phyloP scores from a whole-genome alignment of 2,797 vertebrate genomes.

The Centropyge bicolor region DNA sequence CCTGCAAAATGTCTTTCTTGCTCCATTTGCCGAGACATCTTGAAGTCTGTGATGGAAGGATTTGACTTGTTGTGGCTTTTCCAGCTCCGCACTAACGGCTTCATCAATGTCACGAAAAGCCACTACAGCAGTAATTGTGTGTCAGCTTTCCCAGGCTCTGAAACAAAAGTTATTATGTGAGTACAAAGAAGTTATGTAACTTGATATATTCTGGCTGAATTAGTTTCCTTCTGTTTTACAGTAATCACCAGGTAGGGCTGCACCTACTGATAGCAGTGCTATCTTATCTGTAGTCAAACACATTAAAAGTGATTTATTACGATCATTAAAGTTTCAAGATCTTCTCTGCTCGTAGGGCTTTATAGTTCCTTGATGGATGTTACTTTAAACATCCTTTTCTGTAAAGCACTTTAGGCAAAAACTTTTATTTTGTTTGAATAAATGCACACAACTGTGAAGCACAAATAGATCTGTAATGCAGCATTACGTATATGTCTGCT shows the following conservation, averaged over 20 bases:
- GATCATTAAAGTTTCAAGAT: slow-evolving; percentile 27
- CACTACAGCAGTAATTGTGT: slow-evolving; percentile 65
- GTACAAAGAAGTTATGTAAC: slow-evolving; percentile 35
- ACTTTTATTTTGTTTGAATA: not conserved
- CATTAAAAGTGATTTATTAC: slow-evolving; percentile 43
- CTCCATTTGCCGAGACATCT: slow-evolving; percentile 23
- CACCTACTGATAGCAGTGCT: slow-evolving; percentile 12
- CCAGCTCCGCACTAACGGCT: slow-evolving; percentile 49
- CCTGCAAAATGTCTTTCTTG: slow-evolving; percentile 30
- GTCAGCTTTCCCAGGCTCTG: slow-evolving; percentile 54
- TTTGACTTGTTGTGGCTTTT: slow-evolving; percentile 56
- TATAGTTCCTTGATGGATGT: not conserved
- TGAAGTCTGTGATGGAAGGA: slow-evolving; percentile 41
- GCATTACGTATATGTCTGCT: not conserved
- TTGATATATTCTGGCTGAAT: slow-evolving; percentile 43
- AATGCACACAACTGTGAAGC: not conserved
- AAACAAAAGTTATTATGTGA: slow-evolving; percentile 67
- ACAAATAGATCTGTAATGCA: not conserved
- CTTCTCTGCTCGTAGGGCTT: not conserved
- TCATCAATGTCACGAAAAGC: slow-evolving; percentile 65
- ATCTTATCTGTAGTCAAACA: slow-evolving; percentile 32
- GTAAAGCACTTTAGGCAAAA: slow-evolving; percentile 6
- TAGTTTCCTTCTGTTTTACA: slow-evolving; percentile 42
- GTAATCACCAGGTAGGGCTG: slow-evolving; percentile 38
- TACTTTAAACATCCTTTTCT: slow-evolving; percentile 10